These are phyloP conservation scores for Limnephilus rhombicus DNA, from an alignment of 2,888 invertebrate genomes.

Conservation along the genomic window DNA sequence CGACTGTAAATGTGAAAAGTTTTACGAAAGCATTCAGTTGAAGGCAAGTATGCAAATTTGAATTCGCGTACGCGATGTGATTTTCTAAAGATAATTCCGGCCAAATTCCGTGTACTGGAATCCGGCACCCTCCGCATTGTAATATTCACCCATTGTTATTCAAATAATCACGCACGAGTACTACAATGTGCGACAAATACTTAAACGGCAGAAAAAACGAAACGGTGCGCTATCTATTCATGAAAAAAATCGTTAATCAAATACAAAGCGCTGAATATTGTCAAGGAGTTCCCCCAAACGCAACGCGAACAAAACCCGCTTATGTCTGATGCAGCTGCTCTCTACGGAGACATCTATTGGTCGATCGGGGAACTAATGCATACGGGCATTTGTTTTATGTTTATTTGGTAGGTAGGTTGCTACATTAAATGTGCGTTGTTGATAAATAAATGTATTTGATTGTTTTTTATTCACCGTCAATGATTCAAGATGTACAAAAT, in stretches of 20 bases:
- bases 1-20: too few relatives aligned
- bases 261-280: constrained; percentile 35
- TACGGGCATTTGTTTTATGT: constrained; percentile 3
- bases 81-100: too few relatives aligned
- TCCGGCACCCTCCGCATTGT: too few relatives aligned
- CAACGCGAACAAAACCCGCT: background rate
- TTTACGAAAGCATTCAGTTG: too few relatives aligned
- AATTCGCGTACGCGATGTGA: too few relatives aligned
- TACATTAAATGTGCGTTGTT: background rate
- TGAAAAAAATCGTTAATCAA: constrained; percentile 44
- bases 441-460: too few relatives aligned
- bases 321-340: constrained; percentile 6
- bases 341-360: constrained; percentile 20
- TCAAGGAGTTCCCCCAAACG: constrained; percentile 23
- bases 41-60: too few relatives aligned
- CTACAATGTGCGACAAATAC: constrained; percentile 7
- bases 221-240: constrained; percentile 24
- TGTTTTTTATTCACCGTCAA: too few relatives aligned
- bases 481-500: too few relatives aligned
- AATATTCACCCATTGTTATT: constrained; percentile 16
- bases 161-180: constrained; percentile 7
- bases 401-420: background rate
- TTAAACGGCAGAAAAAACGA: constrained; percentile 26
- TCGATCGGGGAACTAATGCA: constrained; percentile 8
- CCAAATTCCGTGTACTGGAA: too few relatives aligned